Base-by-base conservation (phyloP, 2,888 invertebrate genomes). In the Hirtodrosophila duncani region DNA sequence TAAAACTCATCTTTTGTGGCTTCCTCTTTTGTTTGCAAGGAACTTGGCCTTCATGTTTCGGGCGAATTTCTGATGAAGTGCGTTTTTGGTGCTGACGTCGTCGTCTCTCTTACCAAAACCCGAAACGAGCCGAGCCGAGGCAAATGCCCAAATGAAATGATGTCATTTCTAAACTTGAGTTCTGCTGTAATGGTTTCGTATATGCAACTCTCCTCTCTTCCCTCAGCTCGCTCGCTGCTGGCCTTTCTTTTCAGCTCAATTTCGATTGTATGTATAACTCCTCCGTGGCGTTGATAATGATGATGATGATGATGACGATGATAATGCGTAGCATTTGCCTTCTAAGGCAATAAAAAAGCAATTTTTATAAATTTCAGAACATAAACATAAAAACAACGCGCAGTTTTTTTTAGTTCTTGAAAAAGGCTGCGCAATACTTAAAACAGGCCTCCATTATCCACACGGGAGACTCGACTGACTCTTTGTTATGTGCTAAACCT, bases 121-220 rank as follows among this genome's bases (percentile, higher is more conserved):
- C 23, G 21, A n/a, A n/a, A n/a, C n/a, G n/a, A n/a, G n/a, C n/a
- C n/a, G n/a, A n/a, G n/a, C n/a, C n/a, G 13, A 13, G 11, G 20
- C 20, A 33, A 34, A 34, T 20, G 18, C 20, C 20, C 34, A 21
- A 34, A 18, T 9, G 20, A 37, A 23, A 69, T 70, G 70, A 71
- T 81, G 81, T 71, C 70, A 71, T 71, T 34, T 75, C 81, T 74
- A 69, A 69, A 72, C 50, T 78, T 49, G 62, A 44, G 16, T 44
- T 46, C 69, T 49, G 24, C 36, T 75, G 60, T 64, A 70, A 69
- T 62, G 33, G 24, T 39, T 17, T 65, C 36, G 55, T 45, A 49
- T 55, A 41, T 39, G 26, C 31, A 39, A 61, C 49, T 43, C 37
- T 45, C 27, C 42, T 18, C 18, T 14, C 6, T 26, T 10, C 8